Evolutionary conservation across 2,888 invertebrate genomes (phyloP).

Genomic region (Drosophila eohydei): DNA sequence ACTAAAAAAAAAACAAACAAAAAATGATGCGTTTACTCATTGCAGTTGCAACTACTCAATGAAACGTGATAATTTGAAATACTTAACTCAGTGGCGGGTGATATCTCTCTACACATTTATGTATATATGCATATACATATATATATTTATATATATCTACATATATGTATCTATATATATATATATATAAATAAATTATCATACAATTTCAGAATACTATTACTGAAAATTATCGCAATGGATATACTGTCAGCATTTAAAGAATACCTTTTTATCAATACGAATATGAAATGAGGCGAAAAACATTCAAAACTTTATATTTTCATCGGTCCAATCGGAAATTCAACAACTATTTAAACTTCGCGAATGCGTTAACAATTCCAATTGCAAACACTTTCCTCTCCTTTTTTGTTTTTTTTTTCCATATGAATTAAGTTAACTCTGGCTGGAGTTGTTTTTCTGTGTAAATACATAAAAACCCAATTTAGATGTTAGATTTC

Average conservation of each 20-base stretch:
- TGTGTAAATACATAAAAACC: slow-evolving; percentile 51
- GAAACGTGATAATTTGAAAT: slow-evolving; percentile 75
- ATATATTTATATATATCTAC: slow-evolving; percentile 35
- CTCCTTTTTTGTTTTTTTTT: neutral
- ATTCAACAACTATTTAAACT: slow-evolving; percentile 7
- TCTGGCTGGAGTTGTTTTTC: slow-evolving; percentile 28
- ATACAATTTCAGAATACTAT: slow-evolving; percentile 44
- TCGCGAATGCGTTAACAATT: slow-evolving; percentile 5
- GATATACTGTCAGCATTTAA: slow-evolving; percentile 50
- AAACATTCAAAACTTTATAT: slow-evolving; percentile 23
- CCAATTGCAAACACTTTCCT: neutral
- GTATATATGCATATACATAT: slow-evolving; percentile 38
- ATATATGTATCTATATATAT: slow-evolving; percentile 41
- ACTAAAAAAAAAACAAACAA: slow-evolving; percentile 2
- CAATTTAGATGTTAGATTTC: slow-evolving; percentile 44
- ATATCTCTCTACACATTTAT: slow-evolving; percentile 63
- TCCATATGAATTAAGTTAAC: slow-evolving; percentile 23
- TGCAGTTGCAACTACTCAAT: slow-evolving; percentile 63
- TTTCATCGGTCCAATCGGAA: slow-evolving; percentile 29
- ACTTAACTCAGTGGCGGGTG: slow-evolving; percentile 79
- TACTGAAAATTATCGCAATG: slow-evolving; percentile 40
- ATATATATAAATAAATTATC: slow-evolving; percentile 29
- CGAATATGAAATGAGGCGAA: slow-evolving; percentile 11
- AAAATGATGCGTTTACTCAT: slow-evolving; percentile 67
- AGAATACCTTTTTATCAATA: slow-evolving; percentile 26